Percentiles rank a stretch among this genome's conserved stretches.
phyloP scores from a whole-genome alignment of 2,888 invertebrate species.

The Hipparchia sbordonii region DNA sequence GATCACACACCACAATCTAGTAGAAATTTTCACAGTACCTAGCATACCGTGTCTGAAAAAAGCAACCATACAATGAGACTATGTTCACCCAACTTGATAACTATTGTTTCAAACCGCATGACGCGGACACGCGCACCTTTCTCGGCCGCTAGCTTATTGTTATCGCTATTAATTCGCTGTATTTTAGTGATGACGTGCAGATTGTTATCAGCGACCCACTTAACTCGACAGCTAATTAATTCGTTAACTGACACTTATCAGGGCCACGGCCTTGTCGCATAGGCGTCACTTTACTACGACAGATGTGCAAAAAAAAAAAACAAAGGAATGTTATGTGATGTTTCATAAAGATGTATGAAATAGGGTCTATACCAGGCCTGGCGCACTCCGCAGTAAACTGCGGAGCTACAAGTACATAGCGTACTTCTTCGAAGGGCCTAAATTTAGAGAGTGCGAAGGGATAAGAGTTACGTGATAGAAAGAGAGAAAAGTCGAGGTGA shows the following conservation, averaged over 20 bases:
- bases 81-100: conserved; percentile 8
- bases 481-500: too few species aligned
- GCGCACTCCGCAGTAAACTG: too few species aligned
- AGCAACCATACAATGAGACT: neutral
- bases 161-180: conserved; percentile 12
- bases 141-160: conserved; percentile 11
- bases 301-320: too few species aligned
- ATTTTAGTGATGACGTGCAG: conserved; percentile 15
- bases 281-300: neutral
- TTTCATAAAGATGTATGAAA: too few species aligned
- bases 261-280: conserved; percentile 10
- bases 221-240: conserved; percentile 5
- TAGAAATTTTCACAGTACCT: too few species aligned
- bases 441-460: too few species aligned
- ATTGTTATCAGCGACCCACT: conserved; percentile 18
- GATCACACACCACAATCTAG: too few species aligned
- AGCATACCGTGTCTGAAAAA: neutral
- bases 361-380: too few species aligned
- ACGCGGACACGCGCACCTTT: conserved; percentile 4
- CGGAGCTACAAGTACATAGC: too few species aligned
- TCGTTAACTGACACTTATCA: conserved; percentile 10
- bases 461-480: too few species aligned
- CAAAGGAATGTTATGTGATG: too few species aligned
- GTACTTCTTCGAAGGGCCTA: too few species aligned
- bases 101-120: conserved; percentile 20